Evolutionary conservation across 2,888 invertebrate genomes (phyloP).

Genomic region (Stenoptilia bipunctidactyla): DNA sequence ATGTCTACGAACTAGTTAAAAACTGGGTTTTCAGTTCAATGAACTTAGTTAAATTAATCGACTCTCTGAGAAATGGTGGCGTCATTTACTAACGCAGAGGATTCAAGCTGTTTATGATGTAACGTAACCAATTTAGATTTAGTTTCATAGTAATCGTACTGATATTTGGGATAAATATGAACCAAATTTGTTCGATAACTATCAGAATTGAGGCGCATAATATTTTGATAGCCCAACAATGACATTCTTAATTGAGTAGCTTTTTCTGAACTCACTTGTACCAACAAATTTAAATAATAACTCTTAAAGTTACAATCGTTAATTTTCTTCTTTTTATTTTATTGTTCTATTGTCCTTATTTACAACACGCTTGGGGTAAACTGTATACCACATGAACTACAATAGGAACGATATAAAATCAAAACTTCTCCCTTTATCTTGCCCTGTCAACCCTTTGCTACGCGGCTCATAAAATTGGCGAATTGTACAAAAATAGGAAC

Average conservation of each 20-base stretch:
- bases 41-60: neutral
- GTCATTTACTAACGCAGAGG: no score
- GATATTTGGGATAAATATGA: no score
- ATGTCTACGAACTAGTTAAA: neutral
- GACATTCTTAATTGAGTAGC: no score
- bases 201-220: no score
- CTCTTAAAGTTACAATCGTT: no score
- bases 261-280: no score
- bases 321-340: neutral
- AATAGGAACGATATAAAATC: constrained; percentile 46
- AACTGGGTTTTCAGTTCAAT: neutral
- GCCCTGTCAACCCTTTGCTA: constrained; percentile 60
- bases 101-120: no score
- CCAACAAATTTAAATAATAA: no score
- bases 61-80: neutral
- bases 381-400: constrained; percentile 32
- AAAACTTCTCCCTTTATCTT: constrained; percentile 52
- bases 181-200: no score
- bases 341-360: neutral
- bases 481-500: constrained; percentile 66
- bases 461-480: constrained; percentile 63
- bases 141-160: no score
- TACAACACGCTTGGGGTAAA: constrained; percentile 16
- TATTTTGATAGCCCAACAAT: no score
- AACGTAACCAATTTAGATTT: no score